Percentiles rank a stretch among this genome's conserved stretches.
Conservation (phyloP, 2,797 vertebrate species). For the Hyperoplus lanceolatus region DNA sequence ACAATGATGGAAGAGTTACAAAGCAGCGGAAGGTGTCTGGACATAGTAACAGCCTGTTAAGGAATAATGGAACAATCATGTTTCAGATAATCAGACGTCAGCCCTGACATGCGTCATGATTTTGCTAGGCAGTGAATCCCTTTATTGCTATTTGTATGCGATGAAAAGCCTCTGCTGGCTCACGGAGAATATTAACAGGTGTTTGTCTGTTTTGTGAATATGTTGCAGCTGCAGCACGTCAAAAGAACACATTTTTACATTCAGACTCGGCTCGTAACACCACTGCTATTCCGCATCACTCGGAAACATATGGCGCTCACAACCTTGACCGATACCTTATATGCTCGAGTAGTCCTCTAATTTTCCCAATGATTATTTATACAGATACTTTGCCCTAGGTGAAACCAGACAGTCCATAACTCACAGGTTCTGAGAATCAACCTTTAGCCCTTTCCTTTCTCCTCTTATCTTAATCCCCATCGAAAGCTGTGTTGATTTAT, state of each 20-base stretch:
- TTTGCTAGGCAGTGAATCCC: conserved; percentile 68
- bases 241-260: conserved; percentile 58
- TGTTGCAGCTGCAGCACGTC: conserved; percentile 70
- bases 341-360: conserved; percentile 59
- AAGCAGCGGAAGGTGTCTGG: conserved; percentile 43
- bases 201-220: conserved; percentile 81
- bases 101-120: conserved; percentile 55
- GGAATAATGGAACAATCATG: conserved; percentile 50
- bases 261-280: conserved; percentile 65
- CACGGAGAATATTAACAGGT: conserved; percentile 77
- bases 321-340: conserved; percentile 64
- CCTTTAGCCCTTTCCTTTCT: background rate
- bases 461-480: conserved; percentile 58
- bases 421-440: conserved; percentile 58
- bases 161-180: conserved; percentile 62
- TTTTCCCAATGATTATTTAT: conserved; percentile 73
- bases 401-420: conserved; percentile 64
- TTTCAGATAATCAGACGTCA: conserved; percentile 58
- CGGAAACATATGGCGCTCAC: conserved; percentile 64
- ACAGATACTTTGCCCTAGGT: conserved; percentile 64
- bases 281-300: conserved; percentile 48
- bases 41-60: conserved; percentile 46
- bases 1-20: background rate
- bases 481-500: conserved; percentile 65
- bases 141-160: conserved; percentile 77